Base-by-base conservation (phyloP, 2,888 invertebrate species). In the Schizotus pectinicornis region DNA sequence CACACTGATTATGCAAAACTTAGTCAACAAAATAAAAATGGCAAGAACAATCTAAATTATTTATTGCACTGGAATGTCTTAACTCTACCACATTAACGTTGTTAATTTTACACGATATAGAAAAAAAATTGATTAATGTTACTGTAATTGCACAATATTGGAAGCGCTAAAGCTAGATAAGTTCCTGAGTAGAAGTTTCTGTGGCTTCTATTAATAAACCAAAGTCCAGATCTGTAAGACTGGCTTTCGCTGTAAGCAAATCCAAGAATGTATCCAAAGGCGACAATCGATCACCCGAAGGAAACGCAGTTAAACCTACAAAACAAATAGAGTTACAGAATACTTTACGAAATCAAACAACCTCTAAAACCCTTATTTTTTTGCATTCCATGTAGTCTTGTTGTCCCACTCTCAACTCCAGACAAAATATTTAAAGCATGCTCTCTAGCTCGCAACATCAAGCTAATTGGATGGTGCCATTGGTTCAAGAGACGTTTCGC, bases 151-250 rank as follows among this genome's bases (percentile, higher is more conserved):
- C 22, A 22, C 22, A 22, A 22, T 22, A 22, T 22, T 22, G 22
- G 22, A 22, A 22, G 22, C 22, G 22, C 22, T 54, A 53, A 45
- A 47, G 36, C 41, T 45, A 59, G 13, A 41, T 38, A 55, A 59
- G 49, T 45, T 84, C 82, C 72, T 85, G 84, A 13, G 82, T 84
- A 6, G 86, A 85, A 0, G 88, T 85, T 61, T 90, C 81, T 0
- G 93, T 93, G 8, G 93, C 91, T 79, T 94, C 93, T 67, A 93
- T 92, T 41, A 94, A 83, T 59, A 94, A 83, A 70, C 91, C 92
- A 78, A 94, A 92, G 79, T 94, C 93, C 68, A 94, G 80, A 74
- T 94, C 93, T 61, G 91, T 88, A 59, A 93, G 84, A 75, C 90
- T 93, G 8, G 93, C 93, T 81, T 94, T 94, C 6, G 93, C 94